These are phyloP conservation scores for Chloroclystis v-ata DNA, from an alignment of 2,888 invertebrate species.

Conservation along the genomic window DNA sequence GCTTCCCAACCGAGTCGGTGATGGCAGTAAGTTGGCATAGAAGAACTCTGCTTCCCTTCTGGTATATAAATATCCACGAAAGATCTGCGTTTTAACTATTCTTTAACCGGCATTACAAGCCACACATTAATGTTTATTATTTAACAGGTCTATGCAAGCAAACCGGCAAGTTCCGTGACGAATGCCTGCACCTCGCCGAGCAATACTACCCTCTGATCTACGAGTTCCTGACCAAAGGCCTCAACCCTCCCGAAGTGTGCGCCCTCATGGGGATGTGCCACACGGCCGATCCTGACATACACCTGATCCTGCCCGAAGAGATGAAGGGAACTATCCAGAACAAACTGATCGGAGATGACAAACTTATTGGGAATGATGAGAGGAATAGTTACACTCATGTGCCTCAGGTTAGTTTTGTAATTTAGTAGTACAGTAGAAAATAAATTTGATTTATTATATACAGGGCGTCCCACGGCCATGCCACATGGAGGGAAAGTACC, in stretches of 20 bases:
- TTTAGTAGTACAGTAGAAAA: too few relatives aligned
- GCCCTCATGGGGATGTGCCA: constrained; percentile 82
- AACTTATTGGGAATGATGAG: constrained; percentile 41
- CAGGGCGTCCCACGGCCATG: too few relatives aligned
- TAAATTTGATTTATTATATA: too few relatives aligned
- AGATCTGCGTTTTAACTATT: too few relatives aligned
- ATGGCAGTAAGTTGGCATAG: too few relatives aligned
- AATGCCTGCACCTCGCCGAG: constrained; percentile 87
- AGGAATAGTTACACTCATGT: constrained; percentile 43
- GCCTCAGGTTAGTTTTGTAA: constrained; percentile 3
- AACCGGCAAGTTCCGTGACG: constrained; percentile 83
- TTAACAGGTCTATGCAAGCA: constrained; percentile 86
- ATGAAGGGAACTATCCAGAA: constrained; percentile 46
- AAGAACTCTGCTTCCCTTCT: too few relatives aligned
- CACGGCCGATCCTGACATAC: constrained; percentile 75
- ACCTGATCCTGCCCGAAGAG: constrained; percentile 79
- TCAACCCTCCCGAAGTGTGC: constrained; percentile 85
- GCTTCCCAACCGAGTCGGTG: too few relatives aligned
- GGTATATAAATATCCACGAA: too few relatives aligned
- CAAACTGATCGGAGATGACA: constrained; percentile 44
- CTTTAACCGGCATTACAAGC: too few relatives aligned
- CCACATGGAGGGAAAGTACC: too few relatives aligned
- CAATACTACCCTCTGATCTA: constrained; percentile 88
- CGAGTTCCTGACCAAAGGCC: constrained; percentile 80
- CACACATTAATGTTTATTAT: neutral